Base-by-base conservation (phyloP, 2,113 vertebrate genomes). In the Colistium nudipinnis region DNA sequence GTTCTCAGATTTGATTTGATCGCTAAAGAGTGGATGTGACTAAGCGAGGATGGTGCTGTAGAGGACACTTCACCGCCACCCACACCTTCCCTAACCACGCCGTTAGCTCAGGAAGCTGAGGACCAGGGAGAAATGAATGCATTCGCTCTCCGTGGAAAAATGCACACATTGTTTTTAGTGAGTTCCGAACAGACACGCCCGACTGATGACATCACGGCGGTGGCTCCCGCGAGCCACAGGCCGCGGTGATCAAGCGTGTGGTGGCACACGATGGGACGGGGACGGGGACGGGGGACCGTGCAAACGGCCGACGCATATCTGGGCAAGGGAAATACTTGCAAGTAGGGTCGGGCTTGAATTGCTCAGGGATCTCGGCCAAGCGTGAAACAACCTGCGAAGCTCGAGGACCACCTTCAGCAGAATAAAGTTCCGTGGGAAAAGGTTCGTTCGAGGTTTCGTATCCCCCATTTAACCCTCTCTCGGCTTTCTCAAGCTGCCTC, bases 1-100 rank as follows among this genome's bases (percentile, higher is more conserved):
- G 20, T 25, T 36, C 31, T 27, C 62, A 28, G 6, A 52, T 64
- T 51, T 27, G 24, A 52, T 52, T 41, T 41, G 24, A 64, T 62
- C 20, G 49, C 44, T 36, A 48, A 22, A 28, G n/a, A 35, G 30
- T 45, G 52, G 20, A 45, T 45, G 51, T 67, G 51, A 45, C 38
- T 45, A 51, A 36, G 52, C 0, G 16, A 25, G 30, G 28, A 55
- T 54, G 27, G 49, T 14, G 20, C 45, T 48, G 20, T 13, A n/a
- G 25, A 31, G 56, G 39, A 38, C 31, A 17, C 27, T 41, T 43
- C 10, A 39, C 55, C 38, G 27, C 55, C 55, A 59, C 36, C 55
- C 25, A 13, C 55, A 56, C 20, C 48, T 53, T 65, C n/a, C 25
- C 12, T 2, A 43, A 53, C 27, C 12, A 61, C 12, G 11, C 14